A percentile compares a stretch with the other conserved stretches of the same genome.
Conservation (phyloP, 2,888 invertebrate genomes). For the Eupithecia pulchellata region DNA sequence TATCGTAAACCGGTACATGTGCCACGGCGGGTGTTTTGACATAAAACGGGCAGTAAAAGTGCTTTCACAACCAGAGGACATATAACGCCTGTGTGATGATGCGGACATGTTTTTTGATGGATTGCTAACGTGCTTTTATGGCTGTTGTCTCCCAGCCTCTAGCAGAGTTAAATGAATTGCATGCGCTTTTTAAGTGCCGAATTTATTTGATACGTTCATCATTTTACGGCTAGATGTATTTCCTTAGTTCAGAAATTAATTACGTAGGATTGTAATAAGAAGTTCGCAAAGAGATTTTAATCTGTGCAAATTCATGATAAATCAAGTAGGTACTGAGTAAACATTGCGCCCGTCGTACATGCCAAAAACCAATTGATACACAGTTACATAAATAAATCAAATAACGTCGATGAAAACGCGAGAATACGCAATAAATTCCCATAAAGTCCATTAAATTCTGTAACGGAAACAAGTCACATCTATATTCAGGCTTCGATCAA, state of each 20-base stretch:
- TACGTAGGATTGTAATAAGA: neutral
- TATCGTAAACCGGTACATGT: constrained; percentile 75
- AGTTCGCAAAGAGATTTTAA: neutral
- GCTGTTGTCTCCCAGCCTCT: constrained; percentile 20
- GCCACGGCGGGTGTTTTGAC: constrained; percentile 58
- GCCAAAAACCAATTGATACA: neutral
- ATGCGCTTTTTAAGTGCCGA: constrained; percentile 4
- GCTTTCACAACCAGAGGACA: constrained; percentile 59
- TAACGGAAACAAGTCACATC: constrained; percentile 44
- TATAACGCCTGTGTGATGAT: constrained; percentile 51
- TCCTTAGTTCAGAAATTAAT: neutral
- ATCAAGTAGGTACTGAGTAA: neutral
- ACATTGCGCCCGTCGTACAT: neutral
- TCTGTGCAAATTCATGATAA: neutral
- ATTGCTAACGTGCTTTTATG: constrained; percentile 53
- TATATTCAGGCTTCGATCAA: constrained; percentile 46
- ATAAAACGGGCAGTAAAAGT: constrained; percentile 73
- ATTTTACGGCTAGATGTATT: neutral
- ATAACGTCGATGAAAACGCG: constrained; percentile 10
- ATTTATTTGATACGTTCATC: constrained; percentile 1
- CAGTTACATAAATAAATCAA: constrained; percentile 13
- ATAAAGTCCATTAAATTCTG: constrained; percentile 20
- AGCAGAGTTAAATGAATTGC: constrained; percentile 17
- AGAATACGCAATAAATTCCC: constrained; percentile 18
- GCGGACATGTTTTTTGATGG: constrained; percentile 56